Conservation (phyloP, 2,888 invertebrate species). For the Xylophagus ater region DNA sequence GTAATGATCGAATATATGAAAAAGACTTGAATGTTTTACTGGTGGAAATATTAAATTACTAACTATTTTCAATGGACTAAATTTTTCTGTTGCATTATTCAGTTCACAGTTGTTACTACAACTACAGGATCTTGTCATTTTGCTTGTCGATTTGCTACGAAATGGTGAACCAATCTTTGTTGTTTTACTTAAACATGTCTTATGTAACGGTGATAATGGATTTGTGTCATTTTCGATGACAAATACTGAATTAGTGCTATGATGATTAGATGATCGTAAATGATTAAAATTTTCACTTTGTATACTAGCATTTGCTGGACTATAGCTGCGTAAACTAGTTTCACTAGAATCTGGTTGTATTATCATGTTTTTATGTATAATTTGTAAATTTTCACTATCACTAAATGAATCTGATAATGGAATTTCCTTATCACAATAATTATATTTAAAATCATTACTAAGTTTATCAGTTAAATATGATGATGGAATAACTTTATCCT, state of each 20-base stretch:
- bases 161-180: constrained; percentile 18
- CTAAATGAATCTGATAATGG: constrained; percentile 22
- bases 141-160: constrained; percentile 12
- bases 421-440: constrained; percentile 13
- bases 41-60: constrained; percentile 37
- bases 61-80: constrained; percentile 40
- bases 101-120: constrained; percentile 19
- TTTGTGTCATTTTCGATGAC: constrained; percentile 29
- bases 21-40: constrained; percentile 36
- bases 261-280: constrained; percentile 5
- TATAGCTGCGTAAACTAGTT: constrained; percentile 19
- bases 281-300: constrained; percentile 1
- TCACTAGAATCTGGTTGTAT: constrained; percentile 17
- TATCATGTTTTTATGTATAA: constrained; percentile 2
- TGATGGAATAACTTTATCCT: not conserved
- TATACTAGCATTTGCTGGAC: constrained; percentile 17
- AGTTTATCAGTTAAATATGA: constrained; percentile 6
- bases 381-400: constrained; percentile 22
- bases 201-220: constrained; percentile 16
- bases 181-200: constrained; percentile 11
- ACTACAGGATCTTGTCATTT: constrained; percentile 20
- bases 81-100: constrained; percentile 25
- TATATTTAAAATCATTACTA: constrained; percentile 7
- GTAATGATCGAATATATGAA: constrained; percentile 28
- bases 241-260: constrained; percentile 22